These are phyloP conservation scores for Enteromius radiatus DNA, from an alignment of 2,797 vertebrate species.

Conservation along the genomic window DNA sequence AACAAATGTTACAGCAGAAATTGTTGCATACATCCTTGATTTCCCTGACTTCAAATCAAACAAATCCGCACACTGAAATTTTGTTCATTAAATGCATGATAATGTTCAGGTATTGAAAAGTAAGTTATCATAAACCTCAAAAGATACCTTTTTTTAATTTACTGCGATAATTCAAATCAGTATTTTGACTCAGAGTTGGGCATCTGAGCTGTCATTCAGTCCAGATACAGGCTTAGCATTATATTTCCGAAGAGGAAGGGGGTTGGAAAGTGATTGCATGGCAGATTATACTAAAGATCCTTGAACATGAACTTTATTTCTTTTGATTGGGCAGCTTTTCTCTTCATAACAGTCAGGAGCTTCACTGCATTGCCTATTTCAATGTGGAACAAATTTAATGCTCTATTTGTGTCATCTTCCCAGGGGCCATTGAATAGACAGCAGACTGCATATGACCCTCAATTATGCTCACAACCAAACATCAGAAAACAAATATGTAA, in stretches of 20 bases:
- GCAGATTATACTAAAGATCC: background rate
- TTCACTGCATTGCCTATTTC: constrained; percentile 46
- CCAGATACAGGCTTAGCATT: background rate
- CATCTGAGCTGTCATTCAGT: background rate
- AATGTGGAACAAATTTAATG: constrained; percentile 81
- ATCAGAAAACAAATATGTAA: constrained; percentile 6
- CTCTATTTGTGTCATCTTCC: constrained; percentile 79
- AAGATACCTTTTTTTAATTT: too few species aligned
- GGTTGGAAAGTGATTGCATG: background rate
- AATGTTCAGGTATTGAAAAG: background rate
- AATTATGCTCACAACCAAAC: constrained; percentile 1
- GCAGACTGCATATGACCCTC: constrained; percentile 5
- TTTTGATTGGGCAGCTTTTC: constrained; percentile 22
- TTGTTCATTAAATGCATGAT: background rate
- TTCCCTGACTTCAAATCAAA: background rate
- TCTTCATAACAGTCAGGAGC: constrained; percentile 10
- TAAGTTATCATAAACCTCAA: background rate
- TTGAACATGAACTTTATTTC: constrained; percentile 19
- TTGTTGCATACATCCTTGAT: background rate
- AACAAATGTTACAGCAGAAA: background rate
- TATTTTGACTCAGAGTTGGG: background rate
- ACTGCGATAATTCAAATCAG: background rate
- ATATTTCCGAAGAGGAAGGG: background rate
- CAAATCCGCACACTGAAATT: too few species aligned
- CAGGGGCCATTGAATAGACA: constrained; percentile 69